These are phyloP conservation scores for Mimachlamys varia DNA, from an alignment of 2,888 invertebrate species.

Conservation along the genomic window DNA sequence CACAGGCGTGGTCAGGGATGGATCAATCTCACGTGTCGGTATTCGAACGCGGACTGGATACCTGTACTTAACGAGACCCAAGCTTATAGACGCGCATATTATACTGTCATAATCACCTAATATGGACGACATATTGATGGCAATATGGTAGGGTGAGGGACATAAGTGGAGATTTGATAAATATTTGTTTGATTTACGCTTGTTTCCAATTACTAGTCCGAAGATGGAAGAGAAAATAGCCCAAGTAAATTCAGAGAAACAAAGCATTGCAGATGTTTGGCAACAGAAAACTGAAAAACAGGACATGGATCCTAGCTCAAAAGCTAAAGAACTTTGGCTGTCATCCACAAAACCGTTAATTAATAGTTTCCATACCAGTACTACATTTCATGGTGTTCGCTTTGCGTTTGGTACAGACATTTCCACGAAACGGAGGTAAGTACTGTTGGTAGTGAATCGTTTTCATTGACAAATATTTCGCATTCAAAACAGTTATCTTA, in stretches of 20 bases:
- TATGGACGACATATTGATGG: too few relatives aligned
- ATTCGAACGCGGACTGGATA: too few relatives aligned
- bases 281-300: background rate
- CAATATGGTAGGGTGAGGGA: too few relatives aligned
- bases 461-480: background rate
- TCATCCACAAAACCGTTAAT: conserved; percentile 9
- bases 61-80: too few relatives aligned
- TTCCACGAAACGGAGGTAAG: conserved; percentile 32
- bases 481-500: too few relatives aligned
- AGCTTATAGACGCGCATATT: too few relatives aligned
- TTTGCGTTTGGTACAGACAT: conserved; percentile 38
- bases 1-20: too few relatives aligned
- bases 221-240: background rate
- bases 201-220: background rate
- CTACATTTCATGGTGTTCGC: conserved; percentile 39
- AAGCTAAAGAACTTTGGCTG: background rate
- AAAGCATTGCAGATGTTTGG: background rate
- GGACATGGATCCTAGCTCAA: background rate
- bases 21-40: too few relatives aligned
- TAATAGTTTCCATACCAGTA: background rate
- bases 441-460: background rate
- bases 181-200: too few relatives aligned
- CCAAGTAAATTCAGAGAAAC: background rate
- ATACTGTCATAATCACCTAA: too few relatives aligned
- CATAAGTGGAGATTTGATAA: too few relatives aligned